Conservation (phyloP, 2,888 invertebrate species). For the Leptothorax acervorum region DNA sequence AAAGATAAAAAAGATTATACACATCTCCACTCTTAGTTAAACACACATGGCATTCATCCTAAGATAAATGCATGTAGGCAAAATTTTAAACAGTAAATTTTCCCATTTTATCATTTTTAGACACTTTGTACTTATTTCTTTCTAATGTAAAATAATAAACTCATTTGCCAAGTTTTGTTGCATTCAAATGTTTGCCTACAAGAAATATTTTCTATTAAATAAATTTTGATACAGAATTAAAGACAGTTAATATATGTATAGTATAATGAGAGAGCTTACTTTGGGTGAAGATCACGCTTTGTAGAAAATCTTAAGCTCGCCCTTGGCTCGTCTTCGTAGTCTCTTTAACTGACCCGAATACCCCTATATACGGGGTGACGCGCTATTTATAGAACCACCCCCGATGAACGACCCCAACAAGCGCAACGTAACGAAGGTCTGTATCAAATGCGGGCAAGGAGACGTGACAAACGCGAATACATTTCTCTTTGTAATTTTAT, state of each 20-base stretch:
- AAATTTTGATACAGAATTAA: neutral
- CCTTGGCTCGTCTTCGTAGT: constrained; percentile 78
- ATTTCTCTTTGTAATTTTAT: constrained; percentile 4
- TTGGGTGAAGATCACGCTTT: constrained; percentile 49
- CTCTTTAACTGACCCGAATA: constrained; percentile 80
- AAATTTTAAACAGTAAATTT: neutral
- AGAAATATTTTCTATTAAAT: neutral
- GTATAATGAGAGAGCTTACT: neutral
- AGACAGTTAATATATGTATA: neutral
- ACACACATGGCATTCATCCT: neutral
- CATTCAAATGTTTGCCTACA: neutral
- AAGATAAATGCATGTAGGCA: neutral
- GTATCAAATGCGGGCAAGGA: constrained; percentile 51
- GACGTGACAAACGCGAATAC: constrained; percentile 14
- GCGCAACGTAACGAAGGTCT: constrained; percentile 65
- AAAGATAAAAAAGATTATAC: neutral
- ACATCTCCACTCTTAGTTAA: neutral
- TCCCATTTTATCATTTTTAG: neutral
- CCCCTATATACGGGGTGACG: constrained; percentile 76
- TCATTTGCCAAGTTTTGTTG: neutral
- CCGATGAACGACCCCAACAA: constrained; percentile 75
- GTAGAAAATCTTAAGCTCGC: constrained; percentile 67
- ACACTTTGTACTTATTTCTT: neutral
- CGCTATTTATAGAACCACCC: constrained; percentile 82
- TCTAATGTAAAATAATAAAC: neutral